Base-by-base conservation (phyloP, 2,797 vertebrate genomes). In the Glyptemys insculpta region DNA sequence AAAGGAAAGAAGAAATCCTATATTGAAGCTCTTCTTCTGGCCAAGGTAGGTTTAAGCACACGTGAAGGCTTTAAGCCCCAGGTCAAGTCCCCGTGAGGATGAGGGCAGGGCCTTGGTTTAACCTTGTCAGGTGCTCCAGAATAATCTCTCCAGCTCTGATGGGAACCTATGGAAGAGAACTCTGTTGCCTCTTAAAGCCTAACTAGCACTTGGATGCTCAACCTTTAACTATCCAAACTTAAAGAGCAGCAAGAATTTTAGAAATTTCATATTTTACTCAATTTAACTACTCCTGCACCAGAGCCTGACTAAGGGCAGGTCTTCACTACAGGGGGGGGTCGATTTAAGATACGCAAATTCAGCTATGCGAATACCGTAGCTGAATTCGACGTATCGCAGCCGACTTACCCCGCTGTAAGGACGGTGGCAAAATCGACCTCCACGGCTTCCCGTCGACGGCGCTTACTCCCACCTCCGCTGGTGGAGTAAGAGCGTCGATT, bases 221-320 rank as follows among this genome's bases (percentile, higher is more conserved):
- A 83, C 47, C 80, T 89, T 87, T 87, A 52, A 65, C 54, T 94
- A 94, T 91, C 95, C 94, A 87, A 94, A 96, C 88, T 21, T 96
- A 94, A 95, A 89, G 96, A 96, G 92, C 92, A 95, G 80, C 78
- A 76, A 2, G 2, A 93, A 91, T 79, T 68, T 84, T n/a, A 47
- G 91, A 90, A 91, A 41, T 27, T 53, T 68, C 27, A 44, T 23
- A 81, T 96, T 91, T 72, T 19, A 41, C 65, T 37, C 37, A 72
- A 72, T 37, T 41, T 41, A 37, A 19, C 59, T 62, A 62, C 31
- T 62, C 59, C 31, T 72, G 96, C 94, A 96, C 92, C 37, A 92
- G 41, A 90, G 65, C 62, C 86, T 94, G 81, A 92, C 41, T 41
- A 41, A 41, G 37, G 37, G 37, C 37, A 41, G 37, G 37, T 41